Conservation (phyloP, 2,888 invertebrate species). For the Scaptomyza caliginosa region DNA sequence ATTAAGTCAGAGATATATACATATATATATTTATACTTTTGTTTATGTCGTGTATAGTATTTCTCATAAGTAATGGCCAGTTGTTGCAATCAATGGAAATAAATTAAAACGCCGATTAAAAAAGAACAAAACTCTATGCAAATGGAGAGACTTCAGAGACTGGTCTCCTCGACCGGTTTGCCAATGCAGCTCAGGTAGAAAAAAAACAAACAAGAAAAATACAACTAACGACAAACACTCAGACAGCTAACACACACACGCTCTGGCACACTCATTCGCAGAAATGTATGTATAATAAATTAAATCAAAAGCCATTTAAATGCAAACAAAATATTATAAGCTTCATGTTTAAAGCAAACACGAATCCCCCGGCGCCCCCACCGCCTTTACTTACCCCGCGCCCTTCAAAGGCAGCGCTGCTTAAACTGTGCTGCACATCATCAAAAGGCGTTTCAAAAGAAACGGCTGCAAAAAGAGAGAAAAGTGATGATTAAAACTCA, state of each 20-base stretch:
- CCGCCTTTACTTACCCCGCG: conserved; percentile 21
- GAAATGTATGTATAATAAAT: conserved; percentile 37
- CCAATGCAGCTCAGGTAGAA: conserved; percentile 62
- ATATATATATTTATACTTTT: conserved; percentile 2
- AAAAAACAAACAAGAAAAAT: conserved; percentile 21
- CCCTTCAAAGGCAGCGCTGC: conserved; percentile 11
- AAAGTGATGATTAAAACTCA: neutral
- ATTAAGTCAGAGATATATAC: conserved; percentile 47
- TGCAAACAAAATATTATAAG: conserved; percentile 27
- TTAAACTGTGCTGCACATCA: conserved; percentile 31
- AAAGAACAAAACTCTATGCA: conserved; percentile 77
- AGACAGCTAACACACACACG: conserved; percentile 33
- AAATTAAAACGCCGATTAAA: conserved; percentile 67
- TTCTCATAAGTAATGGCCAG: conserved; percentile 31
- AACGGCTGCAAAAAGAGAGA: conserved; percentile 2
- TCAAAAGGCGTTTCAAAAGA: neutral
- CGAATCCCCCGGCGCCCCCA: neutral
- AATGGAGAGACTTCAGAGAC: conserved; percentile 40
- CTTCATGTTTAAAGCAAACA: conserved; percentile 6
- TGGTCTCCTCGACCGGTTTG: conserved; percentile 63
- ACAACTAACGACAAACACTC: no score
- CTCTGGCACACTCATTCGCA: conserved; percentile 20
- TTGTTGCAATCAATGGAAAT: conserved; percentile 73
- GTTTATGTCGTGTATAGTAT: conserved; percentile 16
- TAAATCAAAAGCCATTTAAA: conserved; percentile 45